Base-by-base conservation (phyloP, 2,113 vertebrate species). In the Chlamydotis undulata region DNA sequence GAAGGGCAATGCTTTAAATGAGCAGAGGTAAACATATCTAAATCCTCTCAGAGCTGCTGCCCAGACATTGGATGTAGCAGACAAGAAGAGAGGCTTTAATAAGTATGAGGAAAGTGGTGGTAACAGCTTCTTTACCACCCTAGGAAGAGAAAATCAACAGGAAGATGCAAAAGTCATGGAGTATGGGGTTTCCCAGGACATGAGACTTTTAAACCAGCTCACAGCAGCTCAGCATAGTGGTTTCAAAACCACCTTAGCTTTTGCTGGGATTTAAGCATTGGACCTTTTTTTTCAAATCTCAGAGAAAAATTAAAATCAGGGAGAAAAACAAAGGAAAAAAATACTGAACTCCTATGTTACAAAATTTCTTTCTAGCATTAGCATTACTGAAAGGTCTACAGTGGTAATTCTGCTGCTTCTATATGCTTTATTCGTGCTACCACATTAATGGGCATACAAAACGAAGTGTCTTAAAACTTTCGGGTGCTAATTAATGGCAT, bases 141-240 rank as follows among this genome's bases (percentile, higher is more conserved):
- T 21, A 52, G 31, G 26, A 87, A 86, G 15, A 69, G 4, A 39
- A 82, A 50, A n/a, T 67, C 47, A 67, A 61, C 17, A 45, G 15
- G 31, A 57, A 57, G 19, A 65, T 22, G 22, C 2, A 47, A 41
- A 90, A 73, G 4, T 47, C 29, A 11, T 31, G 23, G 16, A 70
- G 4, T 23, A 16, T 37, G 33, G 26, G 3, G 1, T 24, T 68
- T 14, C 23, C 33, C 67, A 47, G 57, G 33, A 12, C 15, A 10
- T 12, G 23, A 60, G 23, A 18, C 67, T 60, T 75, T 25, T 47
- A 49, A 79, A 33, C 22, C 31, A 60, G 14, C 28, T 73, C 35
- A 26, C 12, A 25, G 9, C 1, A 55, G 21, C 12, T 68, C 33
- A 41, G 29, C 4, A 0, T 5, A 45, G 8, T 8, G 31, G 7